phyloP scores from a whole-genome alignment of 2,797 vertebrate genomes.

The Mergus octosetaceus region DNA sequence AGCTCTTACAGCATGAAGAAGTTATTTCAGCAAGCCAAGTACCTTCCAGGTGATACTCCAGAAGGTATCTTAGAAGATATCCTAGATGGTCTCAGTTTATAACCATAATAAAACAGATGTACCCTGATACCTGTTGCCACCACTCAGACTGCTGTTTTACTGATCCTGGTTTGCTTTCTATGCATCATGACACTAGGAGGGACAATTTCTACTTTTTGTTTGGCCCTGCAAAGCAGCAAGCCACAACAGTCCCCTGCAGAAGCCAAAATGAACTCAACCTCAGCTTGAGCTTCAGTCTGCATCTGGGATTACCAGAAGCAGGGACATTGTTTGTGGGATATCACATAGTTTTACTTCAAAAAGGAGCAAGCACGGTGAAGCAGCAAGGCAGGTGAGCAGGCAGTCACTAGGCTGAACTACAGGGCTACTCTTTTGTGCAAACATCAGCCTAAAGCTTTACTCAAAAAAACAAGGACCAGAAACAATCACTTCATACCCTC shows the following conservation, averaged over 20 bases:
- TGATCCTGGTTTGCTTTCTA: not conserved
- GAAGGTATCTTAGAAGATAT: not conserved
- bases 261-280: not conserved
- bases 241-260: not conserved
- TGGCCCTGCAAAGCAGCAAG: not conserved
- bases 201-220: not conserved
- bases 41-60: not conserved
- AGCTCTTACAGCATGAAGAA: not conserved
- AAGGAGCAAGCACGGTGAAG: not conserved
- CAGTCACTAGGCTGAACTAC: not conserved
- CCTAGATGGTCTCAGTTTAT: not conserved
- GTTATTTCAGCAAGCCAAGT: not conserved
- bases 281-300: not conserved
- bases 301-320: not conserved
- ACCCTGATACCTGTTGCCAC: fast-evolving
- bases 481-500: not conserved
- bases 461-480: not conserved
- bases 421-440: not conserved
- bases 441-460: not conserved
- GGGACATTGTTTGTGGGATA: not conserved
- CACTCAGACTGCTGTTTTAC: not conserved
- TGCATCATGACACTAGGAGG: fast-evolving
- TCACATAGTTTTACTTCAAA: not conserved
- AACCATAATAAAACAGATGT: not conserved
- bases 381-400: not conserved